Conservation (phyloP, 2,888 invertebrate genomes). For the Habrosyne pyritoides region DNA sequence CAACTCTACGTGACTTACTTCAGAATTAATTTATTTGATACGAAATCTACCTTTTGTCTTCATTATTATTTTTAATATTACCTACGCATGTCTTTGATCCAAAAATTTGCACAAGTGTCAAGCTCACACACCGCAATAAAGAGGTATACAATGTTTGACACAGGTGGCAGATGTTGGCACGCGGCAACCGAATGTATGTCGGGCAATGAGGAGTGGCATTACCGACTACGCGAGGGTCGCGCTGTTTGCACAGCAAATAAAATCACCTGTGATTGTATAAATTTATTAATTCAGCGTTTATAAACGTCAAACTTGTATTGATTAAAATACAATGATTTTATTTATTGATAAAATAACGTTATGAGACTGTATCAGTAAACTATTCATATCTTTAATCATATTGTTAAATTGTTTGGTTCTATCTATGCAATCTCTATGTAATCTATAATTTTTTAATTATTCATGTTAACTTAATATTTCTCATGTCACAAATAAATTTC, state of each 20-base stretch:
- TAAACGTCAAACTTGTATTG: neutral
- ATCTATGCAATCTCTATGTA: no score
- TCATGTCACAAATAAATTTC: no score
- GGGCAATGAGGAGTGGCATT: constrained; percentile 29
- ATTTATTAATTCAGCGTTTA: constrained; percentile 5
- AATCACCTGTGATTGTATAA: constrained; percentile 1
- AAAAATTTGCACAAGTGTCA: constrained; percentile 50
- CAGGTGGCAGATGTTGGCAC: constrained; percentile 43
- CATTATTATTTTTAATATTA: constrained; percentile 22
- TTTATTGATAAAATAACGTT: neutral
- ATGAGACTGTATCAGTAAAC: no score
- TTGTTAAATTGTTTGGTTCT: no score
- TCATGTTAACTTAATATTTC: no score
- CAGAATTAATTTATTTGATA: constrained; percentile 19
- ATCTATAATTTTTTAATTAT: no score
- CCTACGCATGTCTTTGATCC: constrained; percentile 21
- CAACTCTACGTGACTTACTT: neutral
- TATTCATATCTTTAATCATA: no score
- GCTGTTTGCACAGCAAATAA: constrained; percentile 3
- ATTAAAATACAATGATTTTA: neutral
- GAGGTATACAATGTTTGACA: constrained; percentile 30
- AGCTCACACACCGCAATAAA: constrained; percentile 15
- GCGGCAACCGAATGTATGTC: constrained; percentile 20
- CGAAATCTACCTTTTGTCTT: constrained; percentile 23
- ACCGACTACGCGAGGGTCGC: constrained; percentile 6